Evolutionary conservation across 2,113 vertebrate genomes (phyloP).

Genomic region (Murina feae): DNA sequence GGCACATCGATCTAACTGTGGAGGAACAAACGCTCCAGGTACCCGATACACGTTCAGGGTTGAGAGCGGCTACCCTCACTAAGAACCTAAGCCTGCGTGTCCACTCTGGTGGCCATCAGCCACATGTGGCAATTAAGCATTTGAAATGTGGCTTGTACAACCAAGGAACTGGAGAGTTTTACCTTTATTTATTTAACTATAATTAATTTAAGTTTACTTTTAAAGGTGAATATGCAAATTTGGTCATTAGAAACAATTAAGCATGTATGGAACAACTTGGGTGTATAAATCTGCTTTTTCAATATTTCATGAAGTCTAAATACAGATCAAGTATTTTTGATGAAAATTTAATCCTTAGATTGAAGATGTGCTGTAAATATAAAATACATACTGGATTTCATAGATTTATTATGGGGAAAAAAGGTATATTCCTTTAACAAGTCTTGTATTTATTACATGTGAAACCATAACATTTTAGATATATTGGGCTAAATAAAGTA

Average conservation of each 20-base stretch:
- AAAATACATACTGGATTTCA: not conserved
- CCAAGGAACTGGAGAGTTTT: not conserved
- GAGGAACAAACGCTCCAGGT: not conserved
- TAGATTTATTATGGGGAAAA: not conserved
- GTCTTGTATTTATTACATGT: not conserved
- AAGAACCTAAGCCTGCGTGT: not conserved
- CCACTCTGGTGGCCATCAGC: not conserved
- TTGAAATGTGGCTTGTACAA: not conserved
- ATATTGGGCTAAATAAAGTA: not conserved
- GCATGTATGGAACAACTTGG: not conserved
- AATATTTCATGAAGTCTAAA: not conserved
- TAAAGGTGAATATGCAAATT: not conserved
- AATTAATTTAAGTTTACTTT: not conserved
- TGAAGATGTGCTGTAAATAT: not conserved
- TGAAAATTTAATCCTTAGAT: not conserved
- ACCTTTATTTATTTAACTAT: not conserved
- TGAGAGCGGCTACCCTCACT: not conserved
- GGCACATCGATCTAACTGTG: not conserved
- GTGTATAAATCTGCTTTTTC: not conserved
- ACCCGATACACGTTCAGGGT: not conserved
- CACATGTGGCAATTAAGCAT: not conserved
- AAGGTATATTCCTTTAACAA: not conserved
- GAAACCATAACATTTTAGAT: not conserved
- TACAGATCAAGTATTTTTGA: not conserved
- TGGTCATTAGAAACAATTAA: not conserved